These are phyloP conservation scores for Orthonyx spaldingii DNA, from an alignment of 2,113 vertebrate genomes.

Conservation along the genomic window DNA sequence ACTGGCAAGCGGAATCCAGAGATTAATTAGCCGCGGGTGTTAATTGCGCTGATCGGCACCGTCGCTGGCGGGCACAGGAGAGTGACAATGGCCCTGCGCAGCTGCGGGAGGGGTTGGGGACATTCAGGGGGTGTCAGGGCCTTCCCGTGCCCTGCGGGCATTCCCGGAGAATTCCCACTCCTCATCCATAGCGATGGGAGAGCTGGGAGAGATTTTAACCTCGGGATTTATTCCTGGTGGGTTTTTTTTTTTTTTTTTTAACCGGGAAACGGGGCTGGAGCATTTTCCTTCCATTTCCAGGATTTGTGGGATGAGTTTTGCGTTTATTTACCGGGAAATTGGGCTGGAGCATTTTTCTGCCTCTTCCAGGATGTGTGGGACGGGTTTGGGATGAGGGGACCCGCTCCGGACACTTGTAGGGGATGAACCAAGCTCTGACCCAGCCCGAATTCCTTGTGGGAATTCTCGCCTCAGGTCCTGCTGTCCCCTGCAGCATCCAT, in stretches of 20 bases:
- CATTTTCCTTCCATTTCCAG: not conserved
- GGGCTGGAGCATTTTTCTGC: not conserved
- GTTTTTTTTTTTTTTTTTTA: too few species aligned
- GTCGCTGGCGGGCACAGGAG: not conserved
- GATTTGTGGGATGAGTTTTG: not conserved
- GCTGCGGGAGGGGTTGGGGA: not conserved
- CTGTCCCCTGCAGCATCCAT: not conserved
- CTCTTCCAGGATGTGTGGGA: not conserved
- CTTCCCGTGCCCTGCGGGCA: too few species aligned
- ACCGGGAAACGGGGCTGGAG: not conserved
- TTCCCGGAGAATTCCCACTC: not conserved
- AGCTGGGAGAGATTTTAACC: not conserved
- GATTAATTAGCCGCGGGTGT: not conserved
- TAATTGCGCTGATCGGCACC: not conserved
- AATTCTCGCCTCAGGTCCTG: fast-evolving
- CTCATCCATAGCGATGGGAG: not conserved
- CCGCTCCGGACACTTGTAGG: not conserved
- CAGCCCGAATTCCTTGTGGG: not conserved
- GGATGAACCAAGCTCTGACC: not conserved
- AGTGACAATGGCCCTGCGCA: not conserved
- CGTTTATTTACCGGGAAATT: not conserved
- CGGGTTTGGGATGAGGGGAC: not conserved
- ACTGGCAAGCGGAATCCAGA: not conserved
- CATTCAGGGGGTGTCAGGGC: not conserved
- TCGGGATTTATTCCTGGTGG: not conserved